Evolutionary conservation across 2,888 invertebrate genomes (phyloP).

Genomic region (Chrysodeixis includens): DNA sequence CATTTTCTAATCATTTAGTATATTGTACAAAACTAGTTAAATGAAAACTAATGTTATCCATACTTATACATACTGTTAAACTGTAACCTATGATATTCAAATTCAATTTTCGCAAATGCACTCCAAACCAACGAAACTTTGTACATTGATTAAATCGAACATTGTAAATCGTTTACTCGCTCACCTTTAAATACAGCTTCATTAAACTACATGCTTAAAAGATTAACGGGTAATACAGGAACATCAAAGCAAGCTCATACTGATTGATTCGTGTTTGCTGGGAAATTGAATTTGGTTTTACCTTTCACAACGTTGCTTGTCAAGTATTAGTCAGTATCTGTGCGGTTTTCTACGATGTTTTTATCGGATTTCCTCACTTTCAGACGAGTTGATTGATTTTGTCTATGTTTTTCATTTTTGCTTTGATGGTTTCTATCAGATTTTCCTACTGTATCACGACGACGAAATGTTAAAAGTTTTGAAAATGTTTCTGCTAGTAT

Average conservation of each 20-base stretch:
- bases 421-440: neutral
- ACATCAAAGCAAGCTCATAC: conserved; percentile 20
- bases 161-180: neutral
- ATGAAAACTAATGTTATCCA: too few species aligned
- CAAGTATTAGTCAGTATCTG: conserved; percentile 13
- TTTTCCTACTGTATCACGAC: neutral
- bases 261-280: conserved; percentile 15
- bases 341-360: conserved; percentile 10
- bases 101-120: neutral
- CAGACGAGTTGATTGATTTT: neutral
- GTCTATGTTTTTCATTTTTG: neutral
- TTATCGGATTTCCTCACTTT: conserved; percentile 10
- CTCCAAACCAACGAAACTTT: neutral
- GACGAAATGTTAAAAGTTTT: neutral
- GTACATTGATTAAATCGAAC: conserved; percentile 4
- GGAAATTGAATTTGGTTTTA: conserved; percentile 19
- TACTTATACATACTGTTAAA: too few species aligned
- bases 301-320: conserved; percentile 13
- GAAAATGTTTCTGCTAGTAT: neutral
- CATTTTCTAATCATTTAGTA: too few species aligned
- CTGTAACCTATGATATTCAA: too few species aligned
- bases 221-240: conserved; percentile 10
- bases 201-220: conserved; percentile 13
- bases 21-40: too few species aligned
- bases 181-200: conserved; percentile 4